phyloP scores from a whole-genome alignment of 2,113 vertebrate genomes.

The Gavialis gangeticus region DNA sequence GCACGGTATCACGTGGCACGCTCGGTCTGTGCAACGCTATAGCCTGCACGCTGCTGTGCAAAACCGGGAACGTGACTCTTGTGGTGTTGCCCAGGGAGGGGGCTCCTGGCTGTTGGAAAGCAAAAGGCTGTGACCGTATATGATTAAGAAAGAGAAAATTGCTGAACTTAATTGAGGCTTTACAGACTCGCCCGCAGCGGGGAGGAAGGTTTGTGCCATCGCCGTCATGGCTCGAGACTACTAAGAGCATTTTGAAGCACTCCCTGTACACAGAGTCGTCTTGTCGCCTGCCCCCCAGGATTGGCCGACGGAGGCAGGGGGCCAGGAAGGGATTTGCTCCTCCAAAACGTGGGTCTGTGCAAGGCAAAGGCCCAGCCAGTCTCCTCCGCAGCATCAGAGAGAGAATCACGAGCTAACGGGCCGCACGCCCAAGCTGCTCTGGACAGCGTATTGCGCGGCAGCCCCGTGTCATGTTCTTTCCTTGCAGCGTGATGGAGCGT shows the following conservation, averaged over 20 bases:
- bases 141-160: background rate
- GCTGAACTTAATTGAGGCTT: background rate
- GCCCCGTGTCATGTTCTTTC: background rate
- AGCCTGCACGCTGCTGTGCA: background rate
- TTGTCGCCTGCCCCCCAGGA: background rate
- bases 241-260: background rate
- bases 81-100: background rate
- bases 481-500: background rate
- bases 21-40: fast-evolving
- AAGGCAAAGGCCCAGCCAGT: fast-evolving
- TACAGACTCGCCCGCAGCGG: background rate
- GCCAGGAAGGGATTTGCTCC: background rate
- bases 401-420: background rate
- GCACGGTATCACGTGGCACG: background rate
- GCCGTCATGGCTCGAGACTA: background rate
- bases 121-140: background rate
- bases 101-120: background rate
- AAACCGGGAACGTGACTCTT: background rate
- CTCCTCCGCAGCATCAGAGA: background rate
- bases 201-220: background rate
- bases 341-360: background rate
- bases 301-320: background rate
- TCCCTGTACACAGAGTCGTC: background rate
- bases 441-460: background rate
- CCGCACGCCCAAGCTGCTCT: background rate